These are phyloP conservation scores for Amphiprion clarkii DNA, from an alignment of 2,797 vertebrate species.

Conservation along the genomic window DNA sequence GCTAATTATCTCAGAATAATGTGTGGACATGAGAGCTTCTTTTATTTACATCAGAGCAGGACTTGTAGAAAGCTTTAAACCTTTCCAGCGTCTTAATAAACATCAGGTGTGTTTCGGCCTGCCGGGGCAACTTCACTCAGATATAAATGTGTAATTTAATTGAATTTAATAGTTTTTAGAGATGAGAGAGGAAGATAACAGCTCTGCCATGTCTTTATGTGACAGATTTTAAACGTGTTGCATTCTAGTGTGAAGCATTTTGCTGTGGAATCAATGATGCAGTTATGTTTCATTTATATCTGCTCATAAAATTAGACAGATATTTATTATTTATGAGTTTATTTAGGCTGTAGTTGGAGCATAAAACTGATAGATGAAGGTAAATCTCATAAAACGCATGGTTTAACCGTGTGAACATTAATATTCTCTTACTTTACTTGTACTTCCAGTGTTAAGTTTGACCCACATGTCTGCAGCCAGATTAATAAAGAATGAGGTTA, in stretches of 20 bases:
- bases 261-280: conserved; percentile 40
- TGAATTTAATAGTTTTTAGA: background rate
- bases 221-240: conserved; percentile 37
- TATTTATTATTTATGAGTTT: conserved; percentile 21
- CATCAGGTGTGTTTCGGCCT: background rate
- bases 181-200: background rate
- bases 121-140: background rate
- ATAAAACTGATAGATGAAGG: background rate
- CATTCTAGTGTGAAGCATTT: conserved; percentile 41
- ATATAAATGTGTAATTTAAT: background rate
- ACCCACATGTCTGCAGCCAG: conserved; percentile 49
- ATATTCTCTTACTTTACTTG: conserved; percentile 48
- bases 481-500: conserved; percentile 51
- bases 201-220: conserved; percentile 1
- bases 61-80: background rate
- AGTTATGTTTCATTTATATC: conserved; percentile 24
- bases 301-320: conserved; percentile 32
- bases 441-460: conserved; percentile 49
- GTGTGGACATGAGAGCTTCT: background rate
- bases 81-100: background rate
- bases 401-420: conserved; percentile 28
- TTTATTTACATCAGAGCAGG: background rate
- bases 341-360: background rate
- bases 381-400: background rate
- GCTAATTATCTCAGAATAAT: background rate